Conservation (phyloP, 2,113 vertebrate species). For the Fulmarus glacialis region DNA sequence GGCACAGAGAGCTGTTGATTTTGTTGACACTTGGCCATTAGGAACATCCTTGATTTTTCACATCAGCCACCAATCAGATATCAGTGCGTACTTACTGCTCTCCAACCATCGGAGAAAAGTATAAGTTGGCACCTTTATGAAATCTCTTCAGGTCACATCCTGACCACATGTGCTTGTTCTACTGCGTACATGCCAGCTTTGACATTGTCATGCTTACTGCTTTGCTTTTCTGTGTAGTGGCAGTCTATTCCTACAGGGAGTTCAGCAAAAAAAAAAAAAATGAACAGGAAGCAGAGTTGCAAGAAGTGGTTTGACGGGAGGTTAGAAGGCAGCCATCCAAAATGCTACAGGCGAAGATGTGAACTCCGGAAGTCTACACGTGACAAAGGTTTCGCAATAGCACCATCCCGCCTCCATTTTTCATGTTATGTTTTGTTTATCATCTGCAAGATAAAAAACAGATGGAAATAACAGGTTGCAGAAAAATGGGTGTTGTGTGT, state of each 20-base stretch:
- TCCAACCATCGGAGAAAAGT: accelerated
- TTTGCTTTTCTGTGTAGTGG: neutral
- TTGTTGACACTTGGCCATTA: neutral
- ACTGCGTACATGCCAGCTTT: neutral
- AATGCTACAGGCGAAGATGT: neutral
- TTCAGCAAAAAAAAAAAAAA: neutral
- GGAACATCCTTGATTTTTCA: neutral
- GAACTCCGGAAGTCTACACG: neutral
- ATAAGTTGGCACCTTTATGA: neutral
- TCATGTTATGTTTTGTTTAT: neutral
- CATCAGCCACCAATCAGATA: neutral
- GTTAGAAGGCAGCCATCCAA: neutral
- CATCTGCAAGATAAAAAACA: neutral
- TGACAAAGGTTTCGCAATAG: neutral
- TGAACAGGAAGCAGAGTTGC: neutral
- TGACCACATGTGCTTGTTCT: neutral
- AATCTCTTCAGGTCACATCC: neutral
- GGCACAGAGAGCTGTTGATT: neutral
- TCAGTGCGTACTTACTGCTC: neutral
- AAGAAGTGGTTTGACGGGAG: neutral
- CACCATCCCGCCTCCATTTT: neutral
- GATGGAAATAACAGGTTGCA: neutral
- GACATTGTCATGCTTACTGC: neutral
- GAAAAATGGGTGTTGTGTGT: neutral
- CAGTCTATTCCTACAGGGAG: neutral